Evolutionary conservation across 2,797 vertebrate species (phyloP), one percentile per base, ranked within the genome.

Genomic region (Sebastes nivosus): DNA sequence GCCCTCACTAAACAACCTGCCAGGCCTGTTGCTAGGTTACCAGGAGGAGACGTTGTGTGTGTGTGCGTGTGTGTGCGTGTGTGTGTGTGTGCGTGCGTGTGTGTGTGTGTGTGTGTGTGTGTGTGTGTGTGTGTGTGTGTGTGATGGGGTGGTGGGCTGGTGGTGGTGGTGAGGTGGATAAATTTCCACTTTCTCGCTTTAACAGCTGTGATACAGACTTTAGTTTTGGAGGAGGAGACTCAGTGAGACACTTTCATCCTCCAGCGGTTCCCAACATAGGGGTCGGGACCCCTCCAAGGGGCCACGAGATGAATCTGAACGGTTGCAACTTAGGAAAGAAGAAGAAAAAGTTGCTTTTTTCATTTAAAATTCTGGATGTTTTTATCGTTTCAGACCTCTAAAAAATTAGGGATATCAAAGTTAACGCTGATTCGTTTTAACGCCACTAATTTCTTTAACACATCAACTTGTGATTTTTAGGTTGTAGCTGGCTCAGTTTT

Each of bases 1-100:
- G 73, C 88, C 84, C 81, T 88, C 84, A 69, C 83, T 79, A 82
- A 86, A 88, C 77, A 88, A 81, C 85, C 88, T 92, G 90, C 88
- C 87, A 83, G 90, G 81, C 86, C 82, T 96, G 95, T 96, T 96
- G 95, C 95, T 95, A 94, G 91, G 95, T 87, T 87, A 95, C 94
- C 38, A 42, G 1, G 78, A 94, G 86, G 93, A 93, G 92, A 87
- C 87, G 73, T 72, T 73, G 34, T 34, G 34, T 34, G 34, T 11
- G 32, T 32, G 32, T 1, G 6, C 0, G 85, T 71, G 63, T n/a
- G n/a, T n/a, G 85, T 2, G 85, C 67, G 80, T 69, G 80, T 80
- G 82, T 71, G 63, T 67, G 34, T 11, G 32, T 34, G 32, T 2
- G 6, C 0, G 85, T 2, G 85, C 67, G 80, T 69, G 80, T 80